Percentiles rank a stretch among this genome's conserved stretches.
Conservation (phyloP, 2,113 vertebrate genomes). For the Dasypus novemcinctus region DNA sequence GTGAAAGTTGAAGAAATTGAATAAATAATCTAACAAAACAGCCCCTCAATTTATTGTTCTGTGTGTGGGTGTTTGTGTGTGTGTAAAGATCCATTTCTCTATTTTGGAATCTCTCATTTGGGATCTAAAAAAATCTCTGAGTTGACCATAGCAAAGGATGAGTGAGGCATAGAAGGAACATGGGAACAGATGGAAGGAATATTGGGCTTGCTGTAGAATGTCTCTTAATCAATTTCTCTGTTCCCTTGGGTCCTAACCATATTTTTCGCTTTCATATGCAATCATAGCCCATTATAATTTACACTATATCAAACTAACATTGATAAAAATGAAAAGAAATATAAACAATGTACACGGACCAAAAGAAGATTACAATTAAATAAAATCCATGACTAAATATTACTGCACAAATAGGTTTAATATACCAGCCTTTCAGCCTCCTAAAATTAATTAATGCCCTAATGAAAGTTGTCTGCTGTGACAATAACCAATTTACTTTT, state of each 20-base stretch:
- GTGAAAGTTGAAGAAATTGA: conserved; percentile 1
- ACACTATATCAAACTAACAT: background rate
- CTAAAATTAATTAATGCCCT: conserved; percentile 82
- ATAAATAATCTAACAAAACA: background rate
- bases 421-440: conserved; percentile 60
- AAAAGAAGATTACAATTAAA: conserved; percentile 75
- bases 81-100: background rate
- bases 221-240: background rate
- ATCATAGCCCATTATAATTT: conserved; percentile 10
- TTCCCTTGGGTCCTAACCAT: background rate
- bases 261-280: background rate
- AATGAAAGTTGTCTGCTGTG: conserved; percentile 81
- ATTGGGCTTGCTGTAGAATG: background rate
- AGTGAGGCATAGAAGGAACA: background rate
- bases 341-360: conserved; percentile 39
- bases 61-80: no score
- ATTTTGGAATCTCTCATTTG: background rate
- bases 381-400: conserved; percentile 55
- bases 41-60: background rate
- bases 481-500: conserved; percentile 80
- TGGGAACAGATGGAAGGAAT: background rate
- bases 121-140: background rate
- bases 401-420: conserved; percentile 70
- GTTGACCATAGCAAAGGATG: background rate
- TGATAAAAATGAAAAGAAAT: conserved; percentile 66